Conservation (phyloP, 2,888 invertebrate species). For the Spilosoma lubricipeda region DNA sequence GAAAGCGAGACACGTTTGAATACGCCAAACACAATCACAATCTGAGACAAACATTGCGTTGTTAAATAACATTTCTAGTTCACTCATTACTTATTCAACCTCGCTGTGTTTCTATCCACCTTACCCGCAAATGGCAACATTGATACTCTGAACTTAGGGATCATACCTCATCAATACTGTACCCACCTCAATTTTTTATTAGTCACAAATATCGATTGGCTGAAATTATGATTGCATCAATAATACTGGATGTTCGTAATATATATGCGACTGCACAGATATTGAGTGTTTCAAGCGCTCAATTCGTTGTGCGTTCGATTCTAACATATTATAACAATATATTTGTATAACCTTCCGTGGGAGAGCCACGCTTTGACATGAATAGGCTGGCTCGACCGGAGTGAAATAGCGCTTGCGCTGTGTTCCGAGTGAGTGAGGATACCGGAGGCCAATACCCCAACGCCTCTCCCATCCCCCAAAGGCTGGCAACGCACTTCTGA, state of each 20-base stretch:
- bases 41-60: constrained; percentile 2
- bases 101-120: background rate
- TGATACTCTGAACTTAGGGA: background rate
- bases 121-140: background rate
- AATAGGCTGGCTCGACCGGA: no score
- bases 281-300: no score
- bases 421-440: no score
- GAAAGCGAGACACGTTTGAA: background rate
- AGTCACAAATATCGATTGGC: background rate
- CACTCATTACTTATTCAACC: constrained; percentile 3
- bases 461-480: no score
- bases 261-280: no score
- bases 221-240: background rate
- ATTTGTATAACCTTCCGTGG: no score
- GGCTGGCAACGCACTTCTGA: no score
- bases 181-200: background rate
- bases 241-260: background rate
- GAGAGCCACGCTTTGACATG: no score
- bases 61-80: constrained; percentile 8
- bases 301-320: no score
- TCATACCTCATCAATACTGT: background rate
- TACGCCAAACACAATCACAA: constrained; percentile 10
- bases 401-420: no score
- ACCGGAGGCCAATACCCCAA: no score
- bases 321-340: no score